A percentile compares a stretch with the other conserved stretches of the same genome.
phyloP scores from a whole-genome alignment of 2,797 vertebrate species.

The Acanthurus tractus region DNA sequence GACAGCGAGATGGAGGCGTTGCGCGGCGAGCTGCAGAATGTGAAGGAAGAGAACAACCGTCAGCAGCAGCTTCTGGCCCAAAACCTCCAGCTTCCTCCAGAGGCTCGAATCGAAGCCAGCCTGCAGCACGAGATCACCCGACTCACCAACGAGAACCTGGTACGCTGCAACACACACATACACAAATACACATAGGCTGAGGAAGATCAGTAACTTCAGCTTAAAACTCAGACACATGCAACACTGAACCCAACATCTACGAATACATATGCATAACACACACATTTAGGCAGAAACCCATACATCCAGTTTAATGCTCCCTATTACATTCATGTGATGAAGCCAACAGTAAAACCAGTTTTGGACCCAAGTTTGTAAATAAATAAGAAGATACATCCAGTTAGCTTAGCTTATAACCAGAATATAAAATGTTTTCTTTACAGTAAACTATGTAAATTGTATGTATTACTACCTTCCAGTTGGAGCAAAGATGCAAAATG shows the following conservation, averaged over 20 bases:
- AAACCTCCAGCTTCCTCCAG: constrained; percentile 96
- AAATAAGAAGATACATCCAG: neutral
- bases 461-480: no score
- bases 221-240: neutral
- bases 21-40: constrained; percentile 93
- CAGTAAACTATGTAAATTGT: no score
- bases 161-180: constrained; percentile 62
- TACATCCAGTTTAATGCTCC: no score
- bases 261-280: neutral
- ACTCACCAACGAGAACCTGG: constrained; percentile 98
- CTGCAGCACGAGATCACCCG: constrained; percentile 98
- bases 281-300: neutral
- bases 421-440: no score
- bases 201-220: neutral
- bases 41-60: constrained; percentile 97
- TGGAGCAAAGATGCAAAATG: neutral
- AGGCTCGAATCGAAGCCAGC: constrained; percentile 97
- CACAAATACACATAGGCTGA: neutral
- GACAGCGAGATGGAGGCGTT: constrained; percentile 92
- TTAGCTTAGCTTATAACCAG: neutral
- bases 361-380: neutral
- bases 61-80: constrained; percentile 98
- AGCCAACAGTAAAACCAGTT: no score
- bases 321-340: no score
- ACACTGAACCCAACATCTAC: neutral